Conservation (phyloP, 2,797 vertebrate genomes). For the Lacerta bilineata region DNA sequence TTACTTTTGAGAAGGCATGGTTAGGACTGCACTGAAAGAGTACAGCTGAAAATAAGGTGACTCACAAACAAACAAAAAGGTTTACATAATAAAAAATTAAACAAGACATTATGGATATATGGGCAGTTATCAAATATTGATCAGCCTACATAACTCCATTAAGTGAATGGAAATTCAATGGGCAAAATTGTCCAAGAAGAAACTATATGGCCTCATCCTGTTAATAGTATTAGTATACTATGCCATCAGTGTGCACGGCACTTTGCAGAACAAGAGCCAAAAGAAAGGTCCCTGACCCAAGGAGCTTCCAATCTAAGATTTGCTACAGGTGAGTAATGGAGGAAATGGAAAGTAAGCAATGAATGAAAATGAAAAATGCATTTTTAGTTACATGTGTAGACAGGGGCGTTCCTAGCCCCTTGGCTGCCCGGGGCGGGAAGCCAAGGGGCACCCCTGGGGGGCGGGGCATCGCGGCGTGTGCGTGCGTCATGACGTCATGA, state of each 20-base stretch:
- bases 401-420: no score
- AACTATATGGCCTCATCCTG: background rate
- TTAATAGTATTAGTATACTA: background rate
- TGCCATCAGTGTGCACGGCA: background rate
- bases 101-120: background rate
- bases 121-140: background rate
- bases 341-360: background rate
- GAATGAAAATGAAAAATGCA: background rate
- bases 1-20: no score
- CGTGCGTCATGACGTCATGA: no score
- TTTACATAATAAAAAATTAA: constrained; percentile 14
- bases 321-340: no score
- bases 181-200: background rate
- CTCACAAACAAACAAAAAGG: background rate
- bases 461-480: no score
- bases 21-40: background rate
- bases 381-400: background rate
- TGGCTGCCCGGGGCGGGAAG: no score
- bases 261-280: background rate
- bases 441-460: no score
- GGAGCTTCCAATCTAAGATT: background rate
- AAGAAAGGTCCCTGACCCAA: background rate
- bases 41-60: background rate
- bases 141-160: background rate
- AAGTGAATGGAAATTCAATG: background rate